These are phyloP conservation scores for Tichodroma muraria DNA, from an alignment of 2,113 vertebrate species.

Conservation along the genomic window DNA sequence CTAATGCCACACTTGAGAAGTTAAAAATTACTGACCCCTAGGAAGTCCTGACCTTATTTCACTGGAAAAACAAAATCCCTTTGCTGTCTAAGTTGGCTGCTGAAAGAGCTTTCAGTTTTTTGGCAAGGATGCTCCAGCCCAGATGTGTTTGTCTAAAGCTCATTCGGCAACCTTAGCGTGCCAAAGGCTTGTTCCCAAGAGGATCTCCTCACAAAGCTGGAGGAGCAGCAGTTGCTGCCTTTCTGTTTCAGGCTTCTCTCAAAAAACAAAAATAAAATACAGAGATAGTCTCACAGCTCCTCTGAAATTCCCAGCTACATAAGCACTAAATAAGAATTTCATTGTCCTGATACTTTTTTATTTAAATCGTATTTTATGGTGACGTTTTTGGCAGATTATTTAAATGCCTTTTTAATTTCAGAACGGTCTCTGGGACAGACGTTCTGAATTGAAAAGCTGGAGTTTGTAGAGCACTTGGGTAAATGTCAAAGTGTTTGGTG, in stretches of 20 bases:
- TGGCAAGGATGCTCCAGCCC: neutral
- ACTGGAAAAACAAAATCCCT: neutral
- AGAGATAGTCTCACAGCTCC: neutral
- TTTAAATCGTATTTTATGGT: neutral
- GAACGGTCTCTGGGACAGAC: neutral
- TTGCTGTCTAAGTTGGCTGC: neutral
- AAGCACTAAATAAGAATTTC: neutral
- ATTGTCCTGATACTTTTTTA: neutral
- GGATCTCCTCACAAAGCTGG: neutral
- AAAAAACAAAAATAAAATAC: neutral
- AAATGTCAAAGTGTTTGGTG: neutral
- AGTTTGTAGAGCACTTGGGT: neutral
- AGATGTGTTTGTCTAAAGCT: neutral
- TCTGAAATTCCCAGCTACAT: neutral
- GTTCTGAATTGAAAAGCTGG: neutral
- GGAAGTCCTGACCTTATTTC: neutral
- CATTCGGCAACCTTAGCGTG: neutral
- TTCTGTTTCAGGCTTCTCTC: neutral
- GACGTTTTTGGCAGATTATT: neutral
- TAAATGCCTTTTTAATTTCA: neutral
- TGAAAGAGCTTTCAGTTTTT: neutral
- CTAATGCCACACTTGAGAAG: neutral
- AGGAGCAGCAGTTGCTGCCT: neutral
- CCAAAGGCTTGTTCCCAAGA: neutral
- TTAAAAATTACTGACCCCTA: neutral